Evolutionary conservation across 2,888 invertebrate genomes (phyloP), one percentile per base, ranked within the genome.

Genomic region (Neoitamus cyanurus): DNA sequence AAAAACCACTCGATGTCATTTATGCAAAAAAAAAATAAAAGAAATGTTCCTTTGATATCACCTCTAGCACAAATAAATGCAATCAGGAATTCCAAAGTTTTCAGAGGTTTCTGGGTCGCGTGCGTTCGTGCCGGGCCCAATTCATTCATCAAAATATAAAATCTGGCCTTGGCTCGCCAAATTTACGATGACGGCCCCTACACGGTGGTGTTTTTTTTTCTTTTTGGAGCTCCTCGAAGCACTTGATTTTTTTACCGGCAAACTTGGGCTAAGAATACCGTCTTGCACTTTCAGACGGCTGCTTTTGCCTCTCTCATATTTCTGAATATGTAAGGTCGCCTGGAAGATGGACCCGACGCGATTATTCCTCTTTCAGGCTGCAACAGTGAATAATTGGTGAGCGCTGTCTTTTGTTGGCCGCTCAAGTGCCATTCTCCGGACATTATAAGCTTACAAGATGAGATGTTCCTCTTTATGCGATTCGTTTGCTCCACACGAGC

Each of bases 381-480:
- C n/a, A 36, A 80, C 69, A 82, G 82, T 82, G 82, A 82, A 42
- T 82, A 82, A 82, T 82, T 82, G 82, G 82, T 68, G 82, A 82
- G 68, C 37, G 82, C 36, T 69, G 68, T 37, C 69, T 69, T 82
- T 82, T 82, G 82, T 82, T 68, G 20, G 82, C 69, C 48, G 25
- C 37, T 82, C 48, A 15, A 69, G 69, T 69, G 28, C 82, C 69
- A 69, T 82, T 82, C 69, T 36, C 36, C 20, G 69, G 37, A 5
- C 20, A 25, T n/a, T n/a, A n/a, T 37, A 69, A 69, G 36, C 82
- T 82, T 36, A 69, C 36, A 82, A 82, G 36, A 82, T 28, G 82
- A 69, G 37, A 82, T 28, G 82, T n/a, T 82, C 48, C 69, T 82
- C 82, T 69, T 69, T 25, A 48, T 78, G 30, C 20, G 1, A 36